Percentiles rank a stretch among this genome's conserved stretches.
Evolutionary conservation across 37 sponge, comb jelly and placozoan species (phyloP).

Genomic region (Tethya wilhelma): DNA sequence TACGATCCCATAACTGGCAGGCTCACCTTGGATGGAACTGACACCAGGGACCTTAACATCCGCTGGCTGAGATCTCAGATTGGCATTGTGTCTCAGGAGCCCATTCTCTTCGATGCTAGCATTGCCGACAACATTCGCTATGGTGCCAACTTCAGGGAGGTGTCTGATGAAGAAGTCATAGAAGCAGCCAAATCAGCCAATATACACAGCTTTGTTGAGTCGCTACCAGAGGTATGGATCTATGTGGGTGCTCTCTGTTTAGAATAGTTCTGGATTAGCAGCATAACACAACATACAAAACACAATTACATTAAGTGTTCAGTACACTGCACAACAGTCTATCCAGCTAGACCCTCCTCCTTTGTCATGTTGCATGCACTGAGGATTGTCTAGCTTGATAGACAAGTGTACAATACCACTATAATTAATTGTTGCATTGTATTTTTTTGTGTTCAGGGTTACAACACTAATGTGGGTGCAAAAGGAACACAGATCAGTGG

Average conservation of each 20-base stretch:
- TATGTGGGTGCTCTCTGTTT: neutral
- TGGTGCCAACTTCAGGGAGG: constrained; percentile 86
- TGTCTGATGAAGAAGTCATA: constrained; percentile 82
- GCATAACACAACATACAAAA: too few relatives aligned
- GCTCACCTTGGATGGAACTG: constrained; percentile 52
- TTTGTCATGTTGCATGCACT: too few relatives aligned
- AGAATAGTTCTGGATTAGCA: neutral
- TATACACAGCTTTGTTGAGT: constrained; percentile 86
- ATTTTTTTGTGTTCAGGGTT: constrained; percentile 41
- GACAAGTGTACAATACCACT: too few relatives aligned
- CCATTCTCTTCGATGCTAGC: constrained; percentile 78
- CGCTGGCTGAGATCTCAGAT: constrained; percentile 83
- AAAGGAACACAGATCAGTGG: constrained; percentile 80
- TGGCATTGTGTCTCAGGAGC: constrained; percentile 92
- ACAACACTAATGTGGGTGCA: constrained; percentile 71
- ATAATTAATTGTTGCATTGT: too few relatives aligned
- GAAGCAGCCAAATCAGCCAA: constrained; percentile 91
- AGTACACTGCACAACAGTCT: too few relatives aligned
- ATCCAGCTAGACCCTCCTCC: too few relatives aligned
- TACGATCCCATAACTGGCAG: constrained; percentile 78
- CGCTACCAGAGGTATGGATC: constrained; percentile 81
- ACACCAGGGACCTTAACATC: constrained; percentile 76
- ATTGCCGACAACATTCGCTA: constrained; percentile 96
- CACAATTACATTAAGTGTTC: too few relatives aligned
- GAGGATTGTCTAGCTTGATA: too few relatives aligned